A percentile compares a stretch with the other conserved stretches of the same genome.
phyloP scores from a whole-genome alignment of 1,140 invertebrate species.

The Aphis craccivora region DNA sequence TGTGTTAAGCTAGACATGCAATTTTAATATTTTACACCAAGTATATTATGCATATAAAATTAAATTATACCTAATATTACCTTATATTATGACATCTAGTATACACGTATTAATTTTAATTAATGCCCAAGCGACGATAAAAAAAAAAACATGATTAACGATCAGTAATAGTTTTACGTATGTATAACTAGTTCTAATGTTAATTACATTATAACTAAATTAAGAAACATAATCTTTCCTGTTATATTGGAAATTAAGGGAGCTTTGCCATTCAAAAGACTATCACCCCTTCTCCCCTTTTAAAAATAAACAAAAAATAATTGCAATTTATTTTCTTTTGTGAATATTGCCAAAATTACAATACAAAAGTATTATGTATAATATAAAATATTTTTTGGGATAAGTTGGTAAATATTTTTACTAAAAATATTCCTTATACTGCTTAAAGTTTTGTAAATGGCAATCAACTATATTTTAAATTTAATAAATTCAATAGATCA shows the following conservation, averaged over 20 bases:
- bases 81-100: not conserved
- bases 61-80: not conserved
- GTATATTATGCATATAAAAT: not conserved
- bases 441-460: too few relatives aligned
- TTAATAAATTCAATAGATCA: too few relatives aligned
- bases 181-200: not conserved
- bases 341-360: too few relatives aligned
- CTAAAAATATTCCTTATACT: too few relatives aligned
- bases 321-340: not conserved
- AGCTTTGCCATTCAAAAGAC: fast-evolving
- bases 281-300: not conserved
- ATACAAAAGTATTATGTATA: too few relatives aligned
- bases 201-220: not conserved
- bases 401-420: too few relatives aligned
- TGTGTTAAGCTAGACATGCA: not conserved
- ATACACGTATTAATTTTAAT: conserved; percentile 3
- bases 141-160: not conserved
- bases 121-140: not conserved
- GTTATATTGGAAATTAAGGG: not conserved
- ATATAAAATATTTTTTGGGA: too few relatives aligned
- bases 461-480: too few relatives aligned
- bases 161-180: not conserved
- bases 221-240: not conserved
- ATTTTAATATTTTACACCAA: conserved; percentile 26
- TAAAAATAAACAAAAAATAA: not conserved